These are phyloP conservation scores for Chascanopsetta lugubris DNA, from an alignment of 2,113 vertebrate genomes.

Conservation along the genomic window DNA sequence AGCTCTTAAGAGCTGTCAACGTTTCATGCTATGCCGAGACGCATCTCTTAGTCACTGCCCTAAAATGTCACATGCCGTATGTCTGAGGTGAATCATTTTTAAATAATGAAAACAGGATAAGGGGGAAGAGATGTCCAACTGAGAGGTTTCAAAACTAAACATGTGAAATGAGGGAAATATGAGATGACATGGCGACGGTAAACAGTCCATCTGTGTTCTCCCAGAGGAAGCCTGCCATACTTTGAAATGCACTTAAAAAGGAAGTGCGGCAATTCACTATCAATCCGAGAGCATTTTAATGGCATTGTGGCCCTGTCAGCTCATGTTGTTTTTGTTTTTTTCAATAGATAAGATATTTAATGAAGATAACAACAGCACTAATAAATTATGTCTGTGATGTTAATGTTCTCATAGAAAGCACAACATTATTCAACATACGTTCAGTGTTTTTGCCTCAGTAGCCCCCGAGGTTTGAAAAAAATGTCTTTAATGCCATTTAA, in stretches of 20 bases:
- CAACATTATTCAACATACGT: slow-evolving; percentile 5
- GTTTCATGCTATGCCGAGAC: slow-evolving; percentile 56
- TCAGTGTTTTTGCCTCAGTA: not conserved
- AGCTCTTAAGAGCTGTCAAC: slow-evolving; percentile 71
- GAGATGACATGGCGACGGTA: slow-evolving; percentile 75
- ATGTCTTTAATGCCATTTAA: not conserved
- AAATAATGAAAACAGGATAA: slow-evolving; percentile 75
- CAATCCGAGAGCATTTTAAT: slow-evolving; percentile 73
- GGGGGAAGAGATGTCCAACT: slow-evolving; percentile 67
- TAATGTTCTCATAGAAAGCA: slow-evolving; percentile 6
- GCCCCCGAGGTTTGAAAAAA: not conserved
- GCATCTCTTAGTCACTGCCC: slow-evolving; percentile 67
- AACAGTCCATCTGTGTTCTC: slow-evolving; percentile 78
- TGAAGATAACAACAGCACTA: slow-evolving; percentile 55
- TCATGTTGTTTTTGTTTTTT: slow-evolving; percentile 16
- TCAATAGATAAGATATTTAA: slow-evolving; percentile 6
- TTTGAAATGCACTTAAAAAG: slow-evolving; percentile 77
- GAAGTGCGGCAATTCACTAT: slow-evolving; percentile 66
- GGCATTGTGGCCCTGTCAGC: slow-evolving; percentile 40
- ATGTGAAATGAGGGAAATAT: slow-evolving; percentile 72
- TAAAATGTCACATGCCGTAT: slow-evolving; percentile 69
- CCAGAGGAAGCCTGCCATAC: slow-evolving; percentile 73
- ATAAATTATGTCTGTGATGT: slow-evolving; percentile 39
- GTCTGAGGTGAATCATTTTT: slow-evolving; percentile 74
- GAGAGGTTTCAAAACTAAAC: slow-evolving; percentile 70